phyloP scores from a whole-genome alignment of 2,113 vertebrate species.

The Labeo rohita region DNA sequence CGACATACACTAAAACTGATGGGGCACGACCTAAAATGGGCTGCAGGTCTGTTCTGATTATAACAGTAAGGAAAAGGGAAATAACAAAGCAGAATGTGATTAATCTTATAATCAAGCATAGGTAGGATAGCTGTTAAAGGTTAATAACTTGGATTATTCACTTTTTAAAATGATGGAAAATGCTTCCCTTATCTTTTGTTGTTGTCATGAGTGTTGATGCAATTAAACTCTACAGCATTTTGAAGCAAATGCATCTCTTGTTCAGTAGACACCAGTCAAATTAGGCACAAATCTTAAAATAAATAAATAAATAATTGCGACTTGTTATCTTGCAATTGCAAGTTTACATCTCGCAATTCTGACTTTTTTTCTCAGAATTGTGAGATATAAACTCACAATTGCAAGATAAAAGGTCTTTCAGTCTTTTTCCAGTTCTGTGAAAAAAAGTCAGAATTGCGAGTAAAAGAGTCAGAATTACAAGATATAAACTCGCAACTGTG shows the following conservation, averaged over 20 bases:
- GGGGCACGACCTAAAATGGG: neutral
- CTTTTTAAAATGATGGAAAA: neutral
- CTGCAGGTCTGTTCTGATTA: neutral
- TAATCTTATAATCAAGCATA: neutral
- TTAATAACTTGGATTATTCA: neutral
- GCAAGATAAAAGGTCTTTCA: no score
- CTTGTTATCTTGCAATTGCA: no score
- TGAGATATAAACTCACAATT: no score
- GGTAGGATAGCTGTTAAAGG: neutral
- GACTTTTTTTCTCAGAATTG: no score
- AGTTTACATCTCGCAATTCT: no score
- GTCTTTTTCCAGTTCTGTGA: no score
- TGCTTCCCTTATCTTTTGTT: neutral
- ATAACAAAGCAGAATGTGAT: neutral
- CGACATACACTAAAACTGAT: constrained; percentile 6
- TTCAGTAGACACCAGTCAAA: neutral
- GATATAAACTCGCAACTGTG: no score
- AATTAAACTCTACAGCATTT: neutral
- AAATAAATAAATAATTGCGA: no score
- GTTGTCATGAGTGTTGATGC: neutral
- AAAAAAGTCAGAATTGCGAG: no score
- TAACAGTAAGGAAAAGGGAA: neutral
- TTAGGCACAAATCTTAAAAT: neutral
- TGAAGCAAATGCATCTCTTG: neutral
- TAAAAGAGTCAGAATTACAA: no score